Evolutionary conservation across 2,797 vertebrate species (phyloP), one percentile per base, ranked within the genome.

Genomic region (Cryptoprocta ferox): DNA sequence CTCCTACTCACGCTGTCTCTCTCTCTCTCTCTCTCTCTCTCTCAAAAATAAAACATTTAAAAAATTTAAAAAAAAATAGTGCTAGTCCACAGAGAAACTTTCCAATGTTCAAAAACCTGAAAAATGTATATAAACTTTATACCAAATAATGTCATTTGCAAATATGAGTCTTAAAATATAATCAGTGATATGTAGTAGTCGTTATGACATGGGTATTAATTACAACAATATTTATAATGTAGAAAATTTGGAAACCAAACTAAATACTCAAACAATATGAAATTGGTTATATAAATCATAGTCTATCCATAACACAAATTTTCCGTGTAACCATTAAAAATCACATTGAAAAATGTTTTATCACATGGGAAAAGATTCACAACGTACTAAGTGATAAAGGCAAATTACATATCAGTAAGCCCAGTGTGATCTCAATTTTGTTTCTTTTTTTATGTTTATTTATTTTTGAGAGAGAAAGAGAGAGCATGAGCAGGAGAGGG

Each of bases 81-180:
- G 10, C 59, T 48, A 66, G 61, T 76, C 14, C 32, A 37, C 53
- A 45, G 78, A 93, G 37, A 59, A 76, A 48, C 53, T 88, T 93
- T 50, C 42, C 30, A 39, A 13, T 12, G 9, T 48, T 87, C 39
- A 81, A 85, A 78, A 39, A 26, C 37, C 45, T 66, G 3, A n/a
- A 93, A 76, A 65, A 39, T 30, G 3, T 15, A 30, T 37, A 66
- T 35, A 61, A 93, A 82, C 45, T 86, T 91, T 39, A 68, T 61
- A 66, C 37, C 42, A 24, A 93, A 84, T n/a, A 56, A 82, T 66
- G 80, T 87, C 30, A 76, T 71, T 89, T 92, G 71, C 35, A 89
- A 91, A 97, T 39, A 76, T 53, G 30, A 32, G 68, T 83, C 80
- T 81, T 90, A 91, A 96, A 89, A 82, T 78, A 48, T 32, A 73